Evolutionary conservation across 2,797 vertebrate species (phyloP).

Genomic region (Protonibea diacanthus): DNA sequence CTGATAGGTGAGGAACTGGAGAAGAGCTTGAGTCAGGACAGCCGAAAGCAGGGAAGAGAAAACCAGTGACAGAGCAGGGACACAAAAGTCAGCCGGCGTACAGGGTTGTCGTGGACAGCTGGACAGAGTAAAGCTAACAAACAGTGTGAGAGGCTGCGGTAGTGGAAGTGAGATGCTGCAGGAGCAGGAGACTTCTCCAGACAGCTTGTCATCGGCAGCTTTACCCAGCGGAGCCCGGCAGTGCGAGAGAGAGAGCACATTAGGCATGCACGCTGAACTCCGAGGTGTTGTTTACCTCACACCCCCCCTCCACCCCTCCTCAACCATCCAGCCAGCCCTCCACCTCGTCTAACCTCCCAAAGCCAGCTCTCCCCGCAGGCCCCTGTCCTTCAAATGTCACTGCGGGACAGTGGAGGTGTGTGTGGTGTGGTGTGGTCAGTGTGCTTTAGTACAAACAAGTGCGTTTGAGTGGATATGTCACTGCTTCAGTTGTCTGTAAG

Average conservation of each 20-base stretch:
- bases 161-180: slow-evolving; percentile 49
- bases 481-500: slow-evolving; percentile 22
- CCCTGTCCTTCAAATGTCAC: slow-evolving; percentile 79
- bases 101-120: slow-evolving; percentile 41
- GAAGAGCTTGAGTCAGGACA: slow-evolving; percentile 6
- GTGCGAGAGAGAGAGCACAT: slow-evolving; percentile 65
- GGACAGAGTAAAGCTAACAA: slow-evolving; percentile 46
- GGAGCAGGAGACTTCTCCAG: slow-evolving; percentile 63
- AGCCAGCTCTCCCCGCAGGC: slow-evolving; percentile 69
- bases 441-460: slow-evolving; percentile 15
- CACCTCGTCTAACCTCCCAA: slow-evolving; percentile 65
- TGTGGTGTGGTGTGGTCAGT: slow-evolving; percentile 8
- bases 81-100: slow-evolving; percentile 18
- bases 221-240: slow-evolving; percentile 63
- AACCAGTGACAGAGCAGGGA: slow-evolving; percentile 18
- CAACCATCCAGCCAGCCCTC: slow-evolving; percentile 50
- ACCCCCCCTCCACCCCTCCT: slow-evolving; percentile 31
- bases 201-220: slow-evolving; percentile 76
- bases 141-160: background rate
- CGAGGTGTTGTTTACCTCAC: slow-evolving; percentile 80
- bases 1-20: background rate
- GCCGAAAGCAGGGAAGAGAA: slow-evolving; percentile 11
- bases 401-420: slow-evolving; percentile 40
- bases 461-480: slow-evolving; percentile 26
- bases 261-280: slow-evolving; percentile 79